Evolutionary conservation across 1,140 invertebrate genomes (phyloP), one percentile per base, ranked within the genome.

Genomic region (Drosophila mayri): DNA sequence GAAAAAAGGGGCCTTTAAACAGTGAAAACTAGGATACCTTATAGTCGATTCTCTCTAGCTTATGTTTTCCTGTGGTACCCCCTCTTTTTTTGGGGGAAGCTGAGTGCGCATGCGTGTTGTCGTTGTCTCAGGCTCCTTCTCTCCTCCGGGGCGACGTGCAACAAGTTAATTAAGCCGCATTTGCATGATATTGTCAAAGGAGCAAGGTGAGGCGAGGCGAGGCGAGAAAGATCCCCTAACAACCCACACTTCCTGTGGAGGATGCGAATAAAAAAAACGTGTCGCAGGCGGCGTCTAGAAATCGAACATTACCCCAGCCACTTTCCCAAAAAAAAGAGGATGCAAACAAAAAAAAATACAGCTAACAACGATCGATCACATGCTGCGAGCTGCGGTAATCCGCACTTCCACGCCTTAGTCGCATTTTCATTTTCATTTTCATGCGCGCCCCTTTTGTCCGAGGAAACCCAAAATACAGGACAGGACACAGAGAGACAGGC

Each of bases 131-230:
- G 44, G 20, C 52, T 25, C 54, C 52, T 55, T 44, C n/a, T 40
- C 70, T 50, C 70, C 70, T 64, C 70, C 65, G 55, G 60, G 74
- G 85, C 85, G 85, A 88, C 85, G 85, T 90, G 85, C 85, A 90
- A 90, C 85, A 90, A 90, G 85, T 90, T 90, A 90, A 90, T 90
- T 90, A 90, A 90, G 85, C 81, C 86, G 78, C 81, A 90, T 90
- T 90, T 90, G 85, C 85, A 90, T 90, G 85, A 47, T 71, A 61
- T 65, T 80, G 50, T 73, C 67, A 54, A 28, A 28, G 46, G 37
- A 43, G 28, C 9, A 47, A 10, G 25, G 44, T 47, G 38, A 18
- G 22, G n/a, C 16, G 25, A 16, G 35, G 37, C 37, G 10, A 46
- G 41, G 38, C 18, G 30, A 64, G 44, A n/a, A 22, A 65, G 54